Evolutionary conservation across 2,113 vertebrate species (phyloP), one percentile per base, ranked within the genome.

Genomic region (Gymnobelideus leadbeateri): DNA sequence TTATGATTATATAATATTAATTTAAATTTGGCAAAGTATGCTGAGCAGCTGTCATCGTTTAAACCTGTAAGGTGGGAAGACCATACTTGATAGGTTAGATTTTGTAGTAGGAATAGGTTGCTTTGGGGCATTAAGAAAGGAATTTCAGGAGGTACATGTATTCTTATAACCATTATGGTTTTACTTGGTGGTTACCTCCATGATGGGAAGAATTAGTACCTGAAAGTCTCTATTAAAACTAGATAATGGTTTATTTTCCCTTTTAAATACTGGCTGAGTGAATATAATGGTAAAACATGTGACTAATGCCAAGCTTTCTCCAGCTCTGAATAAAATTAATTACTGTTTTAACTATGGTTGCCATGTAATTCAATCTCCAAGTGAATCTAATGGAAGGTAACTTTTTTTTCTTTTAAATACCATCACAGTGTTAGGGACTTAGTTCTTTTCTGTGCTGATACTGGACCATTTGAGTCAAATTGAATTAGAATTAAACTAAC

Each of bases 321-420:
- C 55, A 91, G 28, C 61, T 92, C 46, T 92, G 52, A 92, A 28
- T 84, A 84, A 91, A 94, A 46, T 91, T 90, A 5, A 51, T 51
- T 89, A 57, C 91, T 95, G 91, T 50, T 84, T 50, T 84, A 24
- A n/a, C 31, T 95, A 53, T 4, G 50, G 53, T 93, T 94, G 93
- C 94, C 93, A 92, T 53, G 51, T 93, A 95, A 54, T 89, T 93
- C 49, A 90, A 24, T 84, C 68, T 84, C 68, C 68, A 84, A 43
- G 9, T 57, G n/a, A 90, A 50, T 57, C 55, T 90, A 10, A 43
- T 84, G 68, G 68, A 43, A 77, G 89, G 53, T 68, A 91, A 89
- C 95, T 92, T 68, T 94, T 96, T 91, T 53, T 92, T 53, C 49
- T 37, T 54, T 91, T 94, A 54, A 89, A 95, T 50, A n/a, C 92